phyloP scores from a whole-genome alignment of 2,797 vertebrate genomes.

The Gephyroberyx darwinii region DNA sequence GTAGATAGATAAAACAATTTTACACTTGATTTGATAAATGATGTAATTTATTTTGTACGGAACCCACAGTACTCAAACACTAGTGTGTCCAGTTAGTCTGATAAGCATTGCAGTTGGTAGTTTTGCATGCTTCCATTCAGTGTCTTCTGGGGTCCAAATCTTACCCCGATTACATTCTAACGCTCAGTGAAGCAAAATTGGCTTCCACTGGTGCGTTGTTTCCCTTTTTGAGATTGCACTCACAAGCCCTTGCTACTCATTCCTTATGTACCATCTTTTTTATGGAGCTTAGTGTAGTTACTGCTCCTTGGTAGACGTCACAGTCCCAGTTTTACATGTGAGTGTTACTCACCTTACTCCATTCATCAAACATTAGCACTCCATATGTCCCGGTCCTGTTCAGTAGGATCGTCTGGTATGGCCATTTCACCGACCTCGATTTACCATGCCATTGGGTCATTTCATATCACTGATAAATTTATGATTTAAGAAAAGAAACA shows the following conservation, averaged over 20 bases:
- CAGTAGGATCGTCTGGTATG: not conserved
- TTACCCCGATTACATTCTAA: conserved; percentile 3
- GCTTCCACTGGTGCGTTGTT: not conserved
- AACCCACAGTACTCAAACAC: conserved; percentile 65
- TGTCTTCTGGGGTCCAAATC: not conserved
- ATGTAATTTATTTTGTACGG: conserved; percentile 84
- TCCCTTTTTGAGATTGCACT: conserved; percentile 3
- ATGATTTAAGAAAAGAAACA: not conserved
- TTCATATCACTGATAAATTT: not conserved
- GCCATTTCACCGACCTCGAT: not conserved
- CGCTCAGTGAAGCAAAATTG: not conserved
- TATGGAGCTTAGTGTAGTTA: not conserved
- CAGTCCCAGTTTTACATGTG: too few species aligned
- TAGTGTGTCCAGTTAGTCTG: conserved; percentile 70
- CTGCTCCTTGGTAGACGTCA: not conserved
- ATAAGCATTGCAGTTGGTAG: conserved; percentile 36
- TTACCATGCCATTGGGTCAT: not conserved
- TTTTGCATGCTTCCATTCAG: conserved; percentile 17
- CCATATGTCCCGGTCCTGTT: not conserved
- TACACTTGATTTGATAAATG: conserved; percentile 60
- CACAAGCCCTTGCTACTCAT: conserved; percentile 9
- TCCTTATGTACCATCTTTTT: not conserved
- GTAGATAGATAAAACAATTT: conserved; percentile 43
- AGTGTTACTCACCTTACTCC: not conserved
- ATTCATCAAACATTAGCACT: not conserved